Base-by-base conservation (phyloP, 1,140 invertebrate species). In the Vanessa atalanta region DNA sequence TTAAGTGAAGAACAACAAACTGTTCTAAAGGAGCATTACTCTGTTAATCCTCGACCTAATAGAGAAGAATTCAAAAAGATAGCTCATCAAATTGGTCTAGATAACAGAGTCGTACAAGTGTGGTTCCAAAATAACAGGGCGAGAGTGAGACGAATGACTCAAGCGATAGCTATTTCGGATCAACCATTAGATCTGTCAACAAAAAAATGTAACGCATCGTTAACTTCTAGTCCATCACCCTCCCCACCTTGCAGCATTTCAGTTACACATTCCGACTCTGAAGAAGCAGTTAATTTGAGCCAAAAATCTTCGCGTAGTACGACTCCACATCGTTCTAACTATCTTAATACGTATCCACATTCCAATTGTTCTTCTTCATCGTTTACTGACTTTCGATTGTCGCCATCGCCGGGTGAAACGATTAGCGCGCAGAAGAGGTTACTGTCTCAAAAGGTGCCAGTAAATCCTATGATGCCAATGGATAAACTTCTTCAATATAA, bases 81-180 rank as follows among this genome's bases (percentile, higher is more conserved):
- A 80, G 98, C 98, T 0, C 95, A 98, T 50, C 96, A 96, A 78
- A 96, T 99, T 65, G 96, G 97, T 43, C 96, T 99, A 78, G 95
- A 98, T 47, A 97, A 98, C 48, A 94, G 98, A 61, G 98, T 99
- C 4, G 98, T 99, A 8, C 98, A 99, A 93, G 97, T 97, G 5
- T 99, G 99, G 98, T 99, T 99, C 89, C 99, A 99, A 94, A 99
- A 99, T 91, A 98, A 97, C 80, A 94, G 98, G 68, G 98, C 98
- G 0, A 94, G 98, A 48, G 98, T 99, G 85, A 95, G 98, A 43
- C 94, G 97, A 77, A 96, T 94, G 84, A 94, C 93, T 23, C 84
- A 91, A 78, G 87, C 88, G 7, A 51, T 86, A 60, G 86, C 92
- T n/a, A 83, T 90, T 37, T 94, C 94, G 4, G 96, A 97, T 79